phyloP scores from a whole-genome alignment of 2,797 vertebrate species.

The Vespertilio murinus region DNA sequence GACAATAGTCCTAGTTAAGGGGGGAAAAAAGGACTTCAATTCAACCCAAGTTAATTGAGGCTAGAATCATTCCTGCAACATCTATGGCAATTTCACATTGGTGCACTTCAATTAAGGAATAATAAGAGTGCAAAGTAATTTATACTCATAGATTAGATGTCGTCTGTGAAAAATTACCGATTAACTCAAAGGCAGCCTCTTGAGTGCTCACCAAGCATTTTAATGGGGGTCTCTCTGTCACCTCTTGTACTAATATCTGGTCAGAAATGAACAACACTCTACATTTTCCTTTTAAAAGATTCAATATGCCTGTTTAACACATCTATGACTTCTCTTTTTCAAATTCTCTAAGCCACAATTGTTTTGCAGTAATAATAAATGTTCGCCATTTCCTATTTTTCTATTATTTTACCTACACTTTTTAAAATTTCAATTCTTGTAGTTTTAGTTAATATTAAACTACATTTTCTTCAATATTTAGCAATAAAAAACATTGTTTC shows the following conservation, averaged over 20 bases:
- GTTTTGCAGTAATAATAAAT: neutral
- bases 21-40: conserved; percentile 70
- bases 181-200: conserved; percentile 83
- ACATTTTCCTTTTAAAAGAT: conserved; percentile 71
- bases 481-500: neutral
- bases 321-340: neutral
- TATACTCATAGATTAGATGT: conserved; percentile 88
- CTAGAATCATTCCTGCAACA: conserved; percentile 81
- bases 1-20: conserved; percentile 75
- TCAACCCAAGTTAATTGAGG: conserved; percentile 83
- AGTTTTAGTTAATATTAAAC: neutral
- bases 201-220: conserved; percentile 79
- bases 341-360: conserved; percentile 6
- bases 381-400: conserved; percentile 38
- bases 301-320: conserved; percentile 57
- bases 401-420: neutral
- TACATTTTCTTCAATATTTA: conserved; percentile 20
- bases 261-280: conserved; percentile 79
- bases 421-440: conserved; percentile 20
- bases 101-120: conserved; percentile 88
- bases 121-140: conserved; percentile 88
- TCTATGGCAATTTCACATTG: conserved; percentile 85
- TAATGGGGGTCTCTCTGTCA: conserved; percentile 73
- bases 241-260: conserved; percentile 78
- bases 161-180: conserved; percentile 85